Base-by-base conservation (phyloP, 2,113 vertebrate species). In the Petroica traversi region DNA sequence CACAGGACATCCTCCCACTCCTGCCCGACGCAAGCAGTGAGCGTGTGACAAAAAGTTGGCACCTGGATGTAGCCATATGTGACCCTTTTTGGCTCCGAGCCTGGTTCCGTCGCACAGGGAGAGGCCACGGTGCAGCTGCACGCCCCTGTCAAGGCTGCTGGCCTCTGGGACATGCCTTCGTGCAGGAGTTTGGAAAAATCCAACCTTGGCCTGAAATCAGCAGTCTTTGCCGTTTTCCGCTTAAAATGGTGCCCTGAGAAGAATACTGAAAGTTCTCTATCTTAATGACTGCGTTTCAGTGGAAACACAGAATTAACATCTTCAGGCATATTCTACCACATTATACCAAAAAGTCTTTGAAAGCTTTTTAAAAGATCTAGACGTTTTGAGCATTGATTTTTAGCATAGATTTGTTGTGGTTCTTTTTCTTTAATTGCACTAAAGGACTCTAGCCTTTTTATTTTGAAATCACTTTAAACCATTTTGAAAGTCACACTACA, bases 1-100 rank as follows among this genome's bases (percentile, higher is more conserved):
- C 88, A 93, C 89, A 77, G 96, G 91, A 94, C 89, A 81, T 95
- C 95, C 89, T 87, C 69, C 85, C 2, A 11, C 66, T 51, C 54
- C 67, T 48, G 79, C 79, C 58, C 19, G 8, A 80, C 12, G 11
- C 36, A 82, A 88, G 49, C 84, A 88, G 87, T 11, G 11, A 24
- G 12, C 1, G 31, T 31, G 71, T 79, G 86, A 57, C 76, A 79
- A 75, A 83, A 83, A 76, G 79, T 8, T 92, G 88, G 89, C 83
- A 82, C 83, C 49, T 79, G 75, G 36, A 16, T 22, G 62, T 11
- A 45, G 83, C 75, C 75, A 61, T 59, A 34, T 24, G 71, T 92
- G 91, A 76, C 91, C 91, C 52, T 68, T 73, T 29, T 34, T 31
- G 78, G 62, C 57, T 15, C 9, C 13, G 13, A 36, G n/a, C 72